A percentile compares a stretch with the other conserved stretches of the same genome.
These are phyloP conservation scores for Seriola aureovittata DNA, from an alignment of 2,113 vertebrate genomes.

Conservation along the genomic window DNA sequence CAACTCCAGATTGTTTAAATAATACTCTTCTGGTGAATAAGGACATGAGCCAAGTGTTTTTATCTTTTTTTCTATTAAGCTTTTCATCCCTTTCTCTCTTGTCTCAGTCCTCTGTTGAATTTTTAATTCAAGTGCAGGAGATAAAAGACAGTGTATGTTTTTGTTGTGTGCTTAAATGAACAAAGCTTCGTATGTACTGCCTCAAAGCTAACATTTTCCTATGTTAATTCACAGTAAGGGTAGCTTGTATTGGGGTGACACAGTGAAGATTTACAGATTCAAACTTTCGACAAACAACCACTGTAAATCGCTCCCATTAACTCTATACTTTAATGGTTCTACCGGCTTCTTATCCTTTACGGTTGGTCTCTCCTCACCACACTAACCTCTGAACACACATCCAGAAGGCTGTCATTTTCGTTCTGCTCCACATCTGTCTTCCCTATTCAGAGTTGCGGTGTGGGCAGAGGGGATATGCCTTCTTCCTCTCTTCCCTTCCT, in stretches of 20 bases:
- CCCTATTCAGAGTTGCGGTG: slow-evolving; percentile 40
- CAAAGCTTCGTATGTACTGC: neutral
- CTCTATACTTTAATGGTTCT: slow-evolving; percentile 31
- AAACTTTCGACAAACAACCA: slow-evolving; percentile 23
- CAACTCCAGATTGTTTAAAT: slow-evolving; percentile 70
- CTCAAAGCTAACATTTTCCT: slow-evolving; percentile 2
- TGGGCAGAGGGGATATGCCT: slow-evolving; percentile 45
- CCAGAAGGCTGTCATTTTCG: slow-evolving; percentile 64
- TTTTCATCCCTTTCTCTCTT: slow-evolving; percentile 24
- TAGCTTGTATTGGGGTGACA: neutral
- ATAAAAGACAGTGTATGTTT: slow-evolving; percentile 19
- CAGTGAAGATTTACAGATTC: slow-evolving; percentile 7
- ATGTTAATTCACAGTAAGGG: slow-evolving; percentile 1
- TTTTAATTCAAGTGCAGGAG: slow-evolving; percentile 9
- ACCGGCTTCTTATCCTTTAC: slow-evolving; percentile 19
- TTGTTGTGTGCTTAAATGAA: neutral
- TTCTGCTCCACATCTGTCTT: slow-evolving; percentile 54
- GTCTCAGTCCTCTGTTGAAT: slow-evolving; percentile 31
- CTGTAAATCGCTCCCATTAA: slow-evolving; percentile 52
- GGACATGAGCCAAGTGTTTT: slow-evolving; percentile 40
- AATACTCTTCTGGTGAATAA: slow-evolving; percentile 48
- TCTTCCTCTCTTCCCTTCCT: slow-evolving; percentile 42
- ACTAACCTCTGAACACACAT: slow-evolving; percentile 45
- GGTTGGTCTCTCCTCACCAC: slow-evolving; percentile 35
- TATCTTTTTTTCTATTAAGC: slow-evolving; percentile 37